Evolutionary conservation across 37 sponge, comb jelly and placozoan species (phyloP).

Genomic region (Lycopodina hypogea): DNA sequence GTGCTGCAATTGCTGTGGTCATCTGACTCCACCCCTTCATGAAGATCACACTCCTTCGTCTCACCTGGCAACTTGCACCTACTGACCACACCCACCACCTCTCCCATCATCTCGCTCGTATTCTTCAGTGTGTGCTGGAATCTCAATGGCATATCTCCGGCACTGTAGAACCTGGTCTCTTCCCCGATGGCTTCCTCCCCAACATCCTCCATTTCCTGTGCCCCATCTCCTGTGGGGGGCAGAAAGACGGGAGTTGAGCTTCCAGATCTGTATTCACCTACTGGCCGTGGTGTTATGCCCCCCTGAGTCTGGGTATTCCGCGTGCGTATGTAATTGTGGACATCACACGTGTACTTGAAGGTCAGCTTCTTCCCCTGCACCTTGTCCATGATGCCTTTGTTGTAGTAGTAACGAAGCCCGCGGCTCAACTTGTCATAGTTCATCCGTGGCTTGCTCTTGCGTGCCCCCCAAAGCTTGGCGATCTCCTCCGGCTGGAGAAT

Average conservation of each 20-base stretch:
- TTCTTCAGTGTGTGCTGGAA: too few species aligned
- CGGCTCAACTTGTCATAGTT: conserved; percentile 90
- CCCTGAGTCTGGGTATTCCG: conserved; percentile 12
- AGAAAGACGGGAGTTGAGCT: not conserved
- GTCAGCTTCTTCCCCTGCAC: conserved; percentile 86
- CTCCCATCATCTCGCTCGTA: too few species aligned
- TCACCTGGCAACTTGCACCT: too few species aligned
- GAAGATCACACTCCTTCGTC: too few species aligned
- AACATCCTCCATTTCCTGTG: not conserved
- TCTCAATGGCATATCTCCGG: not conserved
- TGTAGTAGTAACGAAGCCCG: conserved; percentile 84
- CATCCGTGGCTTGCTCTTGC: conserved; percentile 86
- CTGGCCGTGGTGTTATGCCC: not conserved
- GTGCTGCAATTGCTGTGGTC: too few species aligned
- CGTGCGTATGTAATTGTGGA: conserved; percentile 51
- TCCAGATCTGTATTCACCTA: not conserved
- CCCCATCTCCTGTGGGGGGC: not conserved
- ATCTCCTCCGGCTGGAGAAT: conserved; percentile 71
- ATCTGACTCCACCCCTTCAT: too few species aligned
- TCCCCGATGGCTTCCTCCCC: not conserved
- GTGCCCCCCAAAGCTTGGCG: conserved; percentile 80
- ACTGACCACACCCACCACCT: too few species aligned
- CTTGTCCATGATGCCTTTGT: conserved; percentile 85
- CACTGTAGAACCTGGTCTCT: not conserved
- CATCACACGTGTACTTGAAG: conserved; percentile 75